Evolutionary conservation across 2,113 vertebrate genomes (phyloP), one percentile per base, ranked within the genome.

Genomic region (Vanacampus margaritifer): DNA sequence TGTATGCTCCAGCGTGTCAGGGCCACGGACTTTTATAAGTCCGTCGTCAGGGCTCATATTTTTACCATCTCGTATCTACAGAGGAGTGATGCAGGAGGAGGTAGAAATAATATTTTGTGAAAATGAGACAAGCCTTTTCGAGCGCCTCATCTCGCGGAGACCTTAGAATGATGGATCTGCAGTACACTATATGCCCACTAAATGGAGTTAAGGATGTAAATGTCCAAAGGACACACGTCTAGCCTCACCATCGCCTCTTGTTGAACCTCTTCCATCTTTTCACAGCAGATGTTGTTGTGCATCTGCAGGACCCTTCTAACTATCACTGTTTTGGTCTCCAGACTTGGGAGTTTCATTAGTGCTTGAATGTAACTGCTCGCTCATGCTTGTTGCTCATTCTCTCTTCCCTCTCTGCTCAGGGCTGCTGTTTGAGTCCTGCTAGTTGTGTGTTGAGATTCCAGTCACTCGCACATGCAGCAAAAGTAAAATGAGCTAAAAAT

Each of bases 271-370:
- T 71, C 73, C 70, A 83, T 79, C 28, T 1, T 68, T 78, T 73
- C 58, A 81, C 71, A 76, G 68, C 70, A 74, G 65, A 79, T 81
- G 79, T 77, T 85, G 54, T 8, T 8, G 48, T 76, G 77, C 84
- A 88, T 87, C 86, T 87, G 86, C 73, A 65, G 72, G 59, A 75
- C 46, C 61, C 39, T 82, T 77, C 61, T 54, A 57, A 67, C 60
- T 19, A 32, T 65, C 59, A 65, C 57, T 71, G 17, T 68, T 78
- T 53, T 71, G 74, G 68, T 79, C 64, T 41, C 16, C 48, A 65
- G 73, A 75, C 69, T 37, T 57, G 72, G 57, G 71, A 62, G 78
- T 82, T 68, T 73, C 68, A 80, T 73, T 58, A 64, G 63, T 50
- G 37, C 73, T 73, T 62, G 66, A 81, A 73, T 72, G 75, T 62